phyloP scores from a whole-genome alignment of 2,113 vertebrate species.

The Cariama cristata region DNA sequence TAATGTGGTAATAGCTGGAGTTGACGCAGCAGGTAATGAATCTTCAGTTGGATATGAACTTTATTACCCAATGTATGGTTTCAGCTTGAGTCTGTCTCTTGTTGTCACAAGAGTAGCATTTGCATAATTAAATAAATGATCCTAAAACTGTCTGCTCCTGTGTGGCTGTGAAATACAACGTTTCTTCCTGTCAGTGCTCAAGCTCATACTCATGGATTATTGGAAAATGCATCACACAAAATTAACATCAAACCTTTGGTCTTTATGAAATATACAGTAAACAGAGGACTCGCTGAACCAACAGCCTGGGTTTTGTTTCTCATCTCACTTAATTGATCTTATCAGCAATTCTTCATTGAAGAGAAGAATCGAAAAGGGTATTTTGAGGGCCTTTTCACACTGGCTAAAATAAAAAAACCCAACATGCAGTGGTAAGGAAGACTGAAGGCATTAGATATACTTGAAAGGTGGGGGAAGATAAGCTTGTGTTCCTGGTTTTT shows the following conservation, averaged over 20 bases:
- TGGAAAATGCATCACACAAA: conserved; percentile 42
- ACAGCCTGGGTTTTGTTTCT: conserved; percentile 61
- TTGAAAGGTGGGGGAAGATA: neutral
- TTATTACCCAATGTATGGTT: conserved; percentile 61
- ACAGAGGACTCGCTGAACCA: conserved; percentile 12
- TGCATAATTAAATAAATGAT: conserved; percentile 79
- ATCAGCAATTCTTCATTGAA: conserved; percentile 37
- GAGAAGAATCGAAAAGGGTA: conserved; percentile 7
- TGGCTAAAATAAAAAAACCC: neutral
- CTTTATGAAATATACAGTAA: conserved; percentile 49
- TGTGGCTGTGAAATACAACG: conserved; percentile 68
- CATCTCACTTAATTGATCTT: conserved; percentile 57
- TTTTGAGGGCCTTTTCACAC: neutral
- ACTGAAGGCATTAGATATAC: neutral
- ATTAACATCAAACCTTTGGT: conserved; percentile 57
- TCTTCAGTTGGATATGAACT: conserved; percentile 55
- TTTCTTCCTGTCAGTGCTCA: conserved; percentile 62
- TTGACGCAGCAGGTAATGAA: conserved; percentile 58
- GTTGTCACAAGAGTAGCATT: conserved; percentile 72
- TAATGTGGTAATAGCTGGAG: conserved; percentile 24
- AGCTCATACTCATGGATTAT: conserved; percentile 47
- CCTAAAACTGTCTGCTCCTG: conserved; percentile 64
- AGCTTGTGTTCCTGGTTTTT: neutral
- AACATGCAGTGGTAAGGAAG: neutral
- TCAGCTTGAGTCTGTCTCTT: conserved; percentile 63